Percentiles rank a stretch among this genome's conserved stretches.
These are phyloP conservation scores for Adelosebastes latens DNA, from an alignment of 2,797 vertebrate species.

Conservation along the genomic window DNA sequence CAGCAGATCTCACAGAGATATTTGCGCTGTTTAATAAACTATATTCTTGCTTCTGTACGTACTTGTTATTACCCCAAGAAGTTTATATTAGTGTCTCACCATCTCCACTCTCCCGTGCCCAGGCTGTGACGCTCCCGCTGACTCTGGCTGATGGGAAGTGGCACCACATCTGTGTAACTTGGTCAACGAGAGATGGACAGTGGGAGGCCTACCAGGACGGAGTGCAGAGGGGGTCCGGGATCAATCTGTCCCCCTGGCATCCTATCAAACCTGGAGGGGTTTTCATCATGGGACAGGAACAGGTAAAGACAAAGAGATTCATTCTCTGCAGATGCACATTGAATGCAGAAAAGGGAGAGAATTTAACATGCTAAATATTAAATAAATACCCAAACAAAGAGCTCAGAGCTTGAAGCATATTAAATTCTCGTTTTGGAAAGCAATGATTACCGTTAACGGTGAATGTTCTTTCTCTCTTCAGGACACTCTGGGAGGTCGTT, in stretches of 20 bases:
- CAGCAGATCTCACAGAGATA: neutral
- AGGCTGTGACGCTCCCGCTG: conserved; percentile 84
- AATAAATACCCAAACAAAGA: neutral
- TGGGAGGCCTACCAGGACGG: conserved; percentile 88
- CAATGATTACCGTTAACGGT: neutral
- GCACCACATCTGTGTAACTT: conserved; percentile 90
- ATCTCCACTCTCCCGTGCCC: neutral
- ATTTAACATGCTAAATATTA: neutral
- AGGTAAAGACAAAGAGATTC: conserved; percentile 72
- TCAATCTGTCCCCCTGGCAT: conserved; percentile 84
- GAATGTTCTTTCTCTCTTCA: conserved; percentile 36
- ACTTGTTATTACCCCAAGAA: neutral
- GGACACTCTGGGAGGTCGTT: conserved; percentile 89
- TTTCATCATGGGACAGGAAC: conserved; percentile 90
- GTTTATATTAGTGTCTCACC: neutral
- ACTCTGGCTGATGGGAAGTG: conserved; percentile 85
- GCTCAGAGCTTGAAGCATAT: neutral
- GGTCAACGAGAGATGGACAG: conserved; percentile 86
- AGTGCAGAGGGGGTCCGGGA: conserved; percentile 77
- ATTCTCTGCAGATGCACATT: neutral
- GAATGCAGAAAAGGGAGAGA: neutral
- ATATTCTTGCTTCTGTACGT: neutral
- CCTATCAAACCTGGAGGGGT: conserved; percentile 88
- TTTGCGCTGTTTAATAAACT: neutral
- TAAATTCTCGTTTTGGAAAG: neutral